Evolutionary conservation across 2,797 vertebrate genomes (phyloP).

Genomic region (Diglossa cyanea): DNA sequence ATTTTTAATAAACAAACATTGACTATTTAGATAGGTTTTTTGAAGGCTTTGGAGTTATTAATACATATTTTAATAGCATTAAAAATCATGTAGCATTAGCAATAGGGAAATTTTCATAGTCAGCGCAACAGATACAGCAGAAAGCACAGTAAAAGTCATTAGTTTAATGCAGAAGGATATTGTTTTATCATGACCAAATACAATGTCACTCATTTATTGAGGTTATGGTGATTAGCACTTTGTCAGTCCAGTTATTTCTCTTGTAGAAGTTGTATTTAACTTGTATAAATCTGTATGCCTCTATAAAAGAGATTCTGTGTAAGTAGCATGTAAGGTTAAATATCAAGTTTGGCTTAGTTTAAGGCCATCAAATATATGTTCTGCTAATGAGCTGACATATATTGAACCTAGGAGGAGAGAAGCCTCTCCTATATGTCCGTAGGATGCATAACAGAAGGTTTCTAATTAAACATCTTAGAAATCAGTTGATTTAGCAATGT

Average conservation of each 20-base stretch:
- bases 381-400: conserved; percentile 17
- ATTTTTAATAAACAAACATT: neutral
- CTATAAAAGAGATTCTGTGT: neutral
- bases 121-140: neutral
- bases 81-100: neutral
- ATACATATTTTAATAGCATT: neutral
- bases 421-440: neutral
- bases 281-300: neutral
- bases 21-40: neutral
- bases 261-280: conserved; percentile 4
- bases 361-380: conserved; percentile 13
- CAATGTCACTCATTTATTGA: neutral
- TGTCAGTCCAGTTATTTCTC: conserved; percentile 19
- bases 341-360: neutral
- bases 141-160: neutral
- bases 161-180: neutral
- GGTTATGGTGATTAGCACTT: neutral
- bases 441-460: conserved; percentile 42
- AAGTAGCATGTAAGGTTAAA: conserved; percentile 16
- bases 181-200: neutral
- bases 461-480: conserved; percentile 64
- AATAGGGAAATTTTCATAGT: neutral
- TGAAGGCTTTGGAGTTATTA: neutral
- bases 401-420: conserved; percentile 25
- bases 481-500: conserved; percentile 38